These are phyloP conservation scores for Gymnoscelis rufifasciata DNA, from an alignment of 2,888 invertebrate genomes.

Conservation along the genomic window DNA sequence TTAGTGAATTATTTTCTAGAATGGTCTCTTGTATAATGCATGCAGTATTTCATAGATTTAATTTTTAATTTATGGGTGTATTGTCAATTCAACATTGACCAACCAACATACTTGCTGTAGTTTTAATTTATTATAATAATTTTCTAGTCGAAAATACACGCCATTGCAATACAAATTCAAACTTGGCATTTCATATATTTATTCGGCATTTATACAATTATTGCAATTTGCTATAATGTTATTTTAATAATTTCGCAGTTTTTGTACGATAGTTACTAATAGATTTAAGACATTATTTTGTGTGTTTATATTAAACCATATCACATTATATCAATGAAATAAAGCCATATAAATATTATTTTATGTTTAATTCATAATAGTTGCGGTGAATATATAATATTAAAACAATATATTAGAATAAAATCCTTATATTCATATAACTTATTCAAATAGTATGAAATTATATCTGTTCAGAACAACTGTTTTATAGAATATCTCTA, in stretches of 20 bases:
- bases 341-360: conserved; percentile 36
- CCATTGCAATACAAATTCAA: conserved; percentile 70
- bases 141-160: conserved; percentile 76
- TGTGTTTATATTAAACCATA: conserved; percentile 38
- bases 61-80: neutral
- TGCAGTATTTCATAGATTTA: neutral
- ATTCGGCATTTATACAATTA: conserved; percentile 47
- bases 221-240: conserved; percentile 29
- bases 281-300: conserved; percentile 46
- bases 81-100: neutral
- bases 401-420: conserved; percentile 36
- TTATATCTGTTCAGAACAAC: conserved; percentile 56
- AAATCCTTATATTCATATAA: conserved; percentile 58
- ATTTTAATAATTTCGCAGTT: conserved; percentile 35
- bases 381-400: conserved; percentile 12
- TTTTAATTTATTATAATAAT: conserved; percentile 66
- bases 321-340: conserved; percentile 41
- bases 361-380: conserved; percentile 8
- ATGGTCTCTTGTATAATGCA: neutral
- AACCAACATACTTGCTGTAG: conserved; percentile 46
- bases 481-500: conserved; percentile 52
- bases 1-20: conserved; percentile 3
- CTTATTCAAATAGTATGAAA: conserved; percentile 49
- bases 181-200: conserved; percentile 36
- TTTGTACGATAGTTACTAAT: conserved; percentile 52